Base-by-base conservation (phyloP, 1,140 invertebrate species). In the Mizuhopecten yessoensis region DNA sequence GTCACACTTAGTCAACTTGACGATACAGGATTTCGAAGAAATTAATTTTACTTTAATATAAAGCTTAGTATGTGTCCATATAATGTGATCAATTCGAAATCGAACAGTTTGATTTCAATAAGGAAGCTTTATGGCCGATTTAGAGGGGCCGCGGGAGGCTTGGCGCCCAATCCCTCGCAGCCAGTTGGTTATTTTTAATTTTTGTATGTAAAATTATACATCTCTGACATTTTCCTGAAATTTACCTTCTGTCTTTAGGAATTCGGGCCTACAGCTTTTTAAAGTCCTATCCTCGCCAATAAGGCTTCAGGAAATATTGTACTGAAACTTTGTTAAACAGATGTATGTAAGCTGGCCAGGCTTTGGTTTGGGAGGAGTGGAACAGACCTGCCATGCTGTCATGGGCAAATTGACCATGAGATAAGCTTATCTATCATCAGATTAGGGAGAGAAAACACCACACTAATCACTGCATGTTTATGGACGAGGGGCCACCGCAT, bases 351-450 rank as follows among this genome's bases (percentile, higher is more conserved):
- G 57, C 1, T 75, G 17, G 29, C 57, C 1, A 75, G 11, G n/a
- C 57, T 75, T 29, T 29, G 23, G 11, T 75, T 75, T 75, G 1
- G n/a, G 57, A 75, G 57, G 57, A 7, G 1, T 75, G 57, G 0
- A 5, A 7, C 57, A 75, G 57, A 75, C 57, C 57, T 75, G 57
- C 57, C 57, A 75, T 75, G 57, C 57, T 75, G 57, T 75, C 57
- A 75, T n/a, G 57, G 57, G 23, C 57, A 75, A 75, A 75, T 75
- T 75, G 57, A 75, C 57, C 57, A 75, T 75, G 57, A 75, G 57
- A 75, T 75, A n/a, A 75, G 57, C 57, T 75, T 75, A 75, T 75
- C 57, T 75, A 75, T 75, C 57, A 75, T 75, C 57, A 29, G 57
- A 75, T 75, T 75, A 75, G 57, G n/a, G 57, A 29, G 57, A 75